A percentile compares a stretch with the other conserved stretches of the same genome.
Evolutionary conservation across 92 coral and sea anemone species (phyloP).

Genomic region (Porites rus): DNA sequence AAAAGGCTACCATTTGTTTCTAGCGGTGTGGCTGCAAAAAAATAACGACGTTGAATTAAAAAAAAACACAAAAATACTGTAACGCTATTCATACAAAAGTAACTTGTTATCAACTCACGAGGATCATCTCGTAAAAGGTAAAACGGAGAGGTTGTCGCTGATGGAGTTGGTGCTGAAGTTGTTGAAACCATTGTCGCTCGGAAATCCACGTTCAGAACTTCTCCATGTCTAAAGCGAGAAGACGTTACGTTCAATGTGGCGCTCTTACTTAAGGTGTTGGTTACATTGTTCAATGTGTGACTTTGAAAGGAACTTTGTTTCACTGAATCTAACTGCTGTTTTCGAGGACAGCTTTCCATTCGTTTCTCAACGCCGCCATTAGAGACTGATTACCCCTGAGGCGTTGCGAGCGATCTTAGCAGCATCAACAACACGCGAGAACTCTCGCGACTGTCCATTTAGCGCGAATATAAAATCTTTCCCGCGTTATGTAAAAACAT

Average conservation of each 20-base stretch:
- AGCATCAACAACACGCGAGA: conserved; percentile 49
- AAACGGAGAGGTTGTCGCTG: conserved; percentile 77
- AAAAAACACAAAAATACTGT: neutral
- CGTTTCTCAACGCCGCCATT: conserved; percentile 80
- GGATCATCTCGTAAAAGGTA: conserved; percentile 84
- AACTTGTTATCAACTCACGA: conserved; percentile 57
- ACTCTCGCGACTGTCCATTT: conserved; percentile 31
- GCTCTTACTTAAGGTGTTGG: conserved; percentile 24
- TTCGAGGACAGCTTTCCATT: conserved; percentile 65
- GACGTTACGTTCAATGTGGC: conserved; percentile 32
- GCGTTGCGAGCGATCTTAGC: conserved; percentile 52
- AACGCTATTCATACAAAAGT: neutral
- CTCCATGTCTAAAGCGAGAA: conserved; percentile 53
- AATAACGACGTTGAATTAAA: neutral
- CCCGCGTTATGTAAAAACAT: neutral
- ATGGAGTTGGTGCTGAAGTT: conserved; percentile 83
- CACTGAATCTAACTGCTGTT: conserved; percentile 49
- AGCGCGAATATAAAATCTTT: conserved; percentile 48
- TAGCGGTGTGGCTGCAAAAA: conserved; percentile 70
- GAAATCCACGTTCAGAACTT: conserved; percentile 27
- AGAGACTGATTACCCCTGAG: conserved; percentile 73
- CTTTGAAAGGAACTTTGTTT: conserved; percentile 36
- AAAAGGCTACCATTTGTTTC: conserved; percentile 82
- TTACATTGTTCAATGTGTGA: conserved; percentile 51
- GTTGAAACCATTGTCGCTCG: conserved; percentile 85